Evolutionary conservation across 2,113 vertebrate species (phyloP), one percentile per base, ranked within the genome.

Genomic region (Scytalopus superciliaris): DNA sequence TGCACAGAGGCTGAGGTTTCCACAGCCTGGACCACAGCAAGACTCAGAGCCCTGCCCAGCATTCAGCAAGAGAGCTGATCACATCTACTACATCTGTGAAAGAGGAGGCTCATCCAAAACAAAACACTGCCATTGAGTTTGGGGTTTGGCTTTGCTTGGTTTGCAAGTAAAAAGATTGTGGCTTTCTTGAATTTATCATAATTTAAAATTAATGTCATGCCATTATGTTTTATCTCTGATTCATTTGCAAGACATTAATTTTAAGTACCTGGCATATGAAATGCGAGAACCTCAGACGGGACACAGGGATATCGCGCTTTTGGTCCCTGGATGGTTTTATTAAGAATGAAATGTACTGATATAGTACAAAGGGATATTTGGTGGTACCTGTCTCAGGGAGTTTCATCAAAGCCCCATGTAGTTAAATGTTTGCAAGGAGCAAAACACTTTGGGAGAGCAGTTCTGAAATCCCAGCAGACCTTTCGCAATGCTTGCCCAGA

Each of bases 391-490:
- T 59, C 18, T 83, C 45, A 66, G 47, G 55, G 59, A 67, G 21
- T 44, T 93, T 59, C 72, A 81, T 45, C 55, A 86, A 87, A 86
- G n/a, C 17, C 22, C 21, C 15, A 6, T 4, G 5, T 35, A n/a
- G n/a, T 75, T 31, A 45, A 94, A 45, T 30, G 23, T 72, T 81
- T 78, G 28, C 52, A 86, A 64, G 76, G 64, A 67, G 7, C 39
- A 28, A 75, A 94, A 52, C 35, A 27, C 22, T 68, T 50, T 6
- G 10, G 42, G 68, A 68, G n/a, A 84, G 53, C 67, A 88, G 39
- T 31, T 88, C 76, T 78, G 50, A 85, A 87, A 82, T 80, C 89
- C 62, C 66, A 73, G n/a, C 40, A 91, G 55, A 60, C 17, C 30
- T 83, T 81, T 14, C 24, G 44, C 25, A 28, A 7, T 50, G 42